Percentiles rank a stretch among this genome's conserved stretches.
phyloP scores from a whole-genome alignment of 2,797 vertebrate genomes.

The Eulemur albifrons region DNA sequence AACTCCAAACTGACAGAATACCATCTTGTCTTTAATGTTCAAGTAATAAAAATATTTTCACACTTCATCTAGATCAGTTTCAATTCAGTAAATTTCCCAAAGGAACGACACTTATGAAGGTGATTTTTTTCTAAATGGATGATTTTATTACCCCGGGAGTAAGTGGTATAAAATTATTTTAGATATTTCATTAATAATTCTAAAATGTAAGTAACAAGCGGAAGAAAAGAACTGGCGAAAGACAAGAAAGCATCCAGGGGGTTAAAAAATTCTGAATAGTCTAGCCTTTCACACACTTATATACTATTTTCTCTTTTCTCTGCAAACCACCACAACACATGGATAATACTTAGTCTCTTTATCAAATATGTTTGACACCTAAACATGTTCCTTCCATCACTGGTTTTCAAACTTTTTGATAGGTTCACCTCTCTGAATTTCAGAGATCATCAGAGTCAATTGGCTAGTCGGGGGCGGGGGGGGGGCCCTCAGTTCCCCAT shows the following conservation, averaged over 20 bases:
- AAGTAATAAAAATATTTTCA: conserved; percentile 51
- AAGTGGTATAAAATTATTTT: conserved; percentile 38
- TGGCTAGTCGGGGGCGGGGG: no score
- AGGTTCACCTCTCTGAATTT: neutral
- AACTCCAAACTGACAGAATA: neutral
- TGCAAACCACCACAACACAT: accelerated
- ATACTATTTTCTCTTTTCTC: neutral
- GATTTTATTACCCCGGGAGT: conserved; percentile 19
- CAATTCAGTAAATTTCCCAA: conserved; percentile 17
- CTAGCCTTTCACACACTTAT: neutral
- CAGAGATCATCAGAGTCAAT: neutral
- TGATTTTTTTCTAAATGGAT: conserved; percentile 15
- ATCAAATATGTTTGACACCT: neutral
- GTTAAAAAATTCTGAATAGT: neutral
- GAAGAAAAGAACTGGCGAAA: conserved; percentile 4
- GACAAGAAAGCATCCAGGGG: neutral
- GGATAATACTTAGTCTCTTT: neutral
- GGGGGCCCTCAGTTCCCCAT: neutral
- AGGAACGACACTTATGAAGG: conserved; percentile 20
- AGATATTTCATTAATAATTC: conserved; percentile 43
- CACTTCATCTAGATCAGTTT: conserved; percentile 30
- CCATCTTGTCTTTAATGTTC: neutral
- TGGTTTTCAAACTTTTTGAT: neutral
- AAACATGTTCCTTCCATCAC: neutral
- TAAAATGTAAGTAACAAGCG: conserved; percentile 21